Evolutionary conservation across 2,113 vertebrate species (phyloP).

Genomic region (Scomber scombrus): DNA sequence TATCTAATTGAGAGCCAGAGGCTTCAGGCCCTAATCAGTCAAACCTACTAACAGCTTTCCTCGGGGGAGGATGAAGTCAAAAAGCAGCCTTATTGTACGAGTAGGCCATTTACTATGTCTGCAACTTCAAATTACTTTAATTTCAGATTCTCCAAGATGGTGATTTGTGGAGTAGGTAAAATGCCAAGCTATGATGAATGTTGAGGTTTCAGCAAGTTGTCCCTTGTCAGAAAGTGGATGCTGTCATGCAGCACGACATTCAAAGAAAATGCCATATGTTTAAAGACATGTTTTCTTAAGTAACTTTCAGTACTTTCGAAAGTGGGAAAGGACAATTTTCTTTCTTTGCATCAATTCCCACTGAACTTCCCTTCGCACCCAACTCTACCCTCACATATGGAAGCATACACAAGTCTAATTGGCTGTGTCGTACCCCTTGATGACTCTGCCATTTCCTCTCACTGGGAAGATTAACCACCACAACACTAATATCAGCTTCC

Average conservation of each 20-base stretch:
- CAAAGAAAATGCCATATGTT: constrained; percentile 35
- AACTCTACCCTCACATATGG: constrained; percentile 34
- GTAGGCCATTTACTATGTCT: constrained; percentile 42
- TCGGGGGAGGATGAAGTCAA: constrained; percentile 44
- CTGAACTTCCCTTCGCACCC: constrained; percentile 5
- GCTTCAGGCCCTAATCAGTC: constrained; percentile 63
- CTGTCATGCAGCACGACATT: constrained; percentile 5
- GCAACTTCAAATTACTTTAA: constrained; percentile 61
- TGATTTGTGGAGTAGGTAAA: constrained; percentile 52
- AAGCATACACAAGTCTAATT: constrained; percentile 65
- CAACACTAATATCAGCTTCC: constrained; percentile 54
- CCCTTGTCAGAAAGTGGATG: constrained; percentile 32
- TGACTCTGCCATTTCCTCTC: constrained; percentile 66
- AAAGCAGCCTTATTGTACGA: constrained; percentile 50
- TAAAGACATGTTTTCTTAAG: not conserved
- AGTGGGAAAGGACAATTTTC: constrained; percentile 8
- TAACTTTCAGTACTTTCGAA: constrained; percentile 15
- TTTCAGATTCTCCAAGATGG: constrained; percentile 42
- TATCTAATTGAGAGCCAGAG: constrained; percentile 59
- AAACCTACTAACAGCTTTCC: constrained; percentile 56
- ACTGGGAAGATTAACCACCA: constrained; percentile 63
- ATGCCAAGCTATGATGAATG: constrained; percentile 48
- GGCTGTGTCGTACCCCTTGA: constrained; percentile 64
- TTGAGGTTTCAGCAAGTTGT: constrained; percentile 20
- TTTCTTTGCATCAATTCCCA: constrained; percentile 1